These are phyloP conservation scores for Gymnothorax javanicus DNA, from an alignment of 2,797 vertebrate species.

Conservation along the genomic window DNA sequence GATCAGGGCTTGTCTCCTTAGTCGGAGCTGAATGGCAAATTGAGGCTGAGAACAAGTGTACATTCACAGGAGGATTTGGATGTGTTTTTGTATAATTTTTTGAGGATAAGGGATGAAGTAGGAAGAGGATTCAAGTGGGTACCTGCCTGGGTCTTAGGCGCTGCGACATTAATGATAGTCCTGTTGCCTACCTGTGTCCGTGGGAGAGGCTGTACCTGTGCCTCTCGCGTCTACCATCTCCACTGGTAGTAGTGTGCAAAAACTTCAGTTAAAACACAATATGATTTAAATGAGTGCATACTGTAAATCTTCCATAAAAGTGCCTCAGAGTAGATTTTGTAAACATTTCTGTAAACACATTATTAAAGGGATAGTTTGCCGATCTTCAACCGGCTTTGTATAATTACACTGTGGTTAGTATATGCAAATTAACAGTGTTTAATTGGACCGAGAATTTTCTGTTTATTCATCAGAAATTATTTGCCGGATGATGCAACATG, in stretches of 20 bases:
- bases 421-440: too few relatives aligned
- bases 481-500: too few relatives aligned
- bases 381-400: too few relatives aligned
- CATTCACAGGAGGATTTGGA: conserved; percentile 73
- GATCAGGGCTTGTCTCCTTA: conserved; percentile 84
- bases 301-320: not conserved
- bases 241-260: not conserved
- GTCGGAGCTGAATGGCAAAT: conserved; percentile 80
- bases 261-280: too few relatives aligned
- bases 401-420: too few relatives aligned
- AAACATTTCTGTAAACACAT: not conserved
- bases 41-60: conserved; percentile 81
- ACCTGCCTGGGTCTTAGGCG: not conserved
- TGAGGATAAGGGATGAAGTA: not conserved
- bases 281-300: not conserved
- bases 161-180: not conserved
- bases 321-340: not conserved
- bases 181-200: not conserved
- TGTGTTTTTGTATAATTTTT: conserved; percentile 51
- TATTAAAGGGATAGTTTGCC: too few relatives aligned
- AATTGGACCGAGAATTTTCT: too few relatives aligned
- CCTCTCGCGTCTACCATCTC: not conserved
- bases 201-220: not conserved
- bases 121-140: not conserved
- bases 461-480: too few relatives aligned